Base-by-base conservation (phyloP, 2,113 vertebrate genomes). In the Gambusia holbrooki region DNA sequence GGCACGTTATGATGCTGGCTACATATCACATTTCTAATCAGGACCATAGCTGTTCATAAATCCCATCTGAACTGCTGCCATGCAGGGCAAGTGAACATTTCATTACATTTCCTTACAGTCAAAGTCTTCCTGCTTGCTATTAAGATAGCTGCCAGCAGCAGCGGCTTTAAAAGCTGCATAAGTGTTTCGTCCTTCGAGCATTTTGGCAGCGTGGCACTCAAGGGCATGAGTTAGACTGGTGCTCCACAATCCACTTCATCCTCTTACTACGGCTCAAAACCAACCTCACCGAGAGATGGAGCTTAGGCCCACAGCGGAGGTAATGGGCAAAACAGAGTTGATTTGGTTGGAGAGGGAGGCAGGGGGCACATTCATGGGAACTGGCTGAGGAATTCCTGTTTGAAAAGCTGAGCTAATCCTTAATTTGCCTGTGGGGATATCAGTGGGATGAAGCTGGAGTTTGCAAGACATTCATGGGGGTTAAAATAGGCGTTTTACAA, bases 391-490 rank as follows among this genome's bases (percentile, higher is more conserved):
- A 91, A 89, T 91, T 86, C 79, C 84, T 85, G 73, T 85, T 87
- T 88, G 87, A 93, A 93, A 91, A 81, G 84, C 88, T 71, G 76
- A 76, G 80, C 85, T 94, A 94, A 94, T 94, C 93, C 92, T 85
- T 93, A 91, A 93, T 93, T 93, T 93, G 90, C 90, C 93, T 85
- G 81, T 85, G 90, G 93, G 91, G 93, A 91, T 91, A 92, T 93
- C 90, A 81, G 28, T 58, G 65, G 88, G 88, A 93, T 89, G 84
- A 89, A 69, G 83, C 77, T 32, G 69, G 66, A 79, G 81, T 87
- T 76, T 82, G 82, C 86, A 89, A 88, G 79, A 80, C 87, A 91
- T 88, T 91, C 80, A 81, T 82, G 74, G 77, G 61, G 74, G 70
- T 80, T 89, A 62, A 82, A 88, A 90, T 87, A 71, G 61, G 72